phyloP scores from a whole-genome alignment of 1,140 invertebrate genomes.

The Trichonephila clavata region DNA sequence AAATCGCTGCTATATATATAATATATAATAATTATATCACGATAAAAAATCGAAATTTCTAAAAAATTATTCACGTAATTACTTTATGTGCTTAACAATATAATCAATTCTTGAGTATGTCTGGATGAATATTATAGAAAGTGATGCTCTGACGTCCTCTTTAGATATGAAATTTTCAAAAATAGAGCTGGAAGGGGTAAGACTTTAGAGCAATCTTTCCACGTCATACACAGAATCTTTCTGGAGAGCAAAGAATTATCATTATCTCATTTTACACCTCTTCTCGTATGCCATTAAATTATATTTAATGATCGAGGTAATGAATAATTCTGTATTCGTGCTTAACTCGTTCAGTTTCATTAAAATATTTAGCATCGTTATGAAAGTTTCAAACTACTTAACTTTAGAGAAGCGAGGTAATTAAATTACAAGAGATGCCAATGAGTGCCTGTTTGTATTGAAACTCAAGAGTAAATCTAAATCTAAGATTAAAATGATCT shows the following conservation, averaged over 20 bases:
- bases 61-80: no score
- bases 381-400: conserved; percentile 21
- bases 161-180: not conserved
- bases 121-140: not conserved
- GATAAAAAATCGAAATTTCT: no score
- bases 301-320: conserved; percentile 26
- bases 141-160: not conserved
- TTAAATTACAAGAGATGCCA: conserved; percentile 20
- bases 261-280: conserved; percentile 32
- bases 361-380: conserved; percentile 36
- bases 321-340: conserved; percentile 23
- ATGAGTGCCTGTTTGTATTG: not conserved
- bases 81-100: no score
- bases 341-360: not conserved
- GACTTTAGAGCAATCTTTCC: not conserved
- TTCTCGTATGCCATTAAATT: conserved; percentile 28
- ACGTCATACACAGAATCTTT: not conserved
- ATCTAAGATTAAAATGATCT: not conserved
- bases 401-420: not conserved
- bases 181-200: not conserved
- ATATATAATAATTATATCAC: no score
- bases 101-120: no score
- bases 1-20: no score
- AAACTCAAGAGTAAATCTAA: not conserved
- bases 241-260: conserved; percentile 6